phyloP scores from a whole-genome alignment of 2,888 invertebrate genomes.

The Lucinisca nassula region DNA sequence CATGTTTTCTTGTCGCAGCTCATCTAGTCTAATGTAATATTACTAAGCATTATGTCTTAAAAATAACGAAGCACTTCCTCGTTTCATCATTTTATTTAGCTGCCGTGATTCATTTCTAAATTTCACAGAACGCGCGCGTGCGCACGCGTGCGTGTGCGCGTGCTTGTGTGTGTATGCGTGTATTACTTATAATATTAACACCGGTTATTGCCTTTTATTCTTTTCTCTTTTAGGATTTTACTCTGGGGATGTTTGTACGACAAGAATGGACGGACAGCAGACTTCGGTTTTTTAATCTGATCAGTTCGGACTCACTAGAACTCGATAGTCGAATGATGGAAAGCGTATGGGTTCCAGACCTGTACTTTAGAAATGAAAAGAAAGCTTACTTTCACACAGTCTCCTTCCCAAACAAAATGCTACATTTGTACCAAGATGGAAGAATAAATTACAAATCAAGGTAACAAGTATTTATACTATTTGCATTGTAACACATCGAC shows the following conservation, averaged over 20 bases:
- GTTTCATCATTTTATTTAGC: too few species aligned
- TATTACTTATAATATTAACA: too few species aligned
- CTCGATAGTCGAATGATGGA: constrained; percentile 81
- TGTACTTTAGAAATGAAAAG: constrained; percentile 84
- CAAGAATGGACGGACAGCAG: constrained; percentile 79
- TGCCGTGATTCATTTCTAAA: too few species aligned
- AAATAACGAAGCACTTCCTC: too few species aligned
- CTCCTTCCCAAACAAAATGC: constrained; percentile 84
- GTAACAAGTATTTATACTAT: constrained; percentile 44
- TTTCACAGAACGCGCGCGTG: too few species aligned
- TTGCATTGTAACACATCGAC: too few species aligned
- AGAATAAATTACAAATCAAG: constrained; percentile 76
- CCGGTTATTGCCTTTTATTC: too few species aligned
- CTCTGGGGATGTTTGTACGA: constrained; percentile 76
- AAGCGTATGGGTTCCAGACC: constrained; percentile 83
- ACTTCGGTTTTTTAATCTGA: constrained; percentile 75
- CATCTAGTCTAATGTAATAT: too few species aligned
- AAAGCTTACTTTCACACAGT: constrained; percentile 80
- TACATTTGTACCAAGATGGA: constrained; percentile 81
- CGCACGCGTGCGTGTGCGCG: too few species aligned
- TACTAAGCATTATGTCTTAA: too few species aligned
- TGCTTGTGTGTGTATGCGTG: too few species aligned
- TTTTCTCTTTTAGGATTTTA: constrained; percentile 75
- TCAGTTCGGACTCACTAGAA: constrained; percentile 77
- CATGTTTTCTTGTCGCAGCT: too few species aligned